These are phyloP conservation scores for Prunella himalayana DNA, from an alignment of 2,113 vertebrate species.

Conservation along the genomic window DNA sequence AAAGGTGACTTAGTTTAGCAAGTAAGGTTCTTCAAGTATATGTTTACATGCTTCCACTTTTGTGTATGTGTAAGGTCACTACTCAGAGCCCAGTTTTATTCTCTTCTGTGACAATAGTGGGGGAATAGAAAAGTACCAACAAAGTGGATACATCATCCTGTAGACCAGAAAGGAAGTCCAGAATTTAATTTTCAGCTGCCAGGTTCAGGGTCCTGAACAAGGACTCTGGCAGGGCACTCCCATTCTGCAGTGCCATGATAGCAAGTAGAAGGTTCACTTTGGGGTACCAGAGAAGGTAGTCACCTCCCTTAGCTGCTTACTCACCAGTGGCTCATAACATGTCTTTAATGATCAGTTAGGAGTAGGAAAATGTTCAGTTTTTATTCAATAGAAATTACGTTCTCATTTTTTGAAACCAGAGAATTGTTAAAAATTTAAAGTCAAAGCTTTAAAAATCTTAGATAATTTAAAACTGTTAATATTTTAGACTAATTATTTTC, in stretches of 20 bases:
- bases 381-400: not conserved
- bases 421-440: not conserved
- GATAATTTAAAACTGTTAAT: not conserved
- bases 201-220: not conserved
- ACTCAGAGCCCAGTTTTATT: not conserved
- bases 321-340: not conserved
- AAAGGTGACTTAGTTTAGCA: not conserved
- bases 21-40: not conserved
- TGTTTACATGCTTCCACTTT: not conserved
- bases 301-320: not conserved
- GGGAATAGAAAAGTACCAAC: not conserved
- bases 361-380: not conserved
- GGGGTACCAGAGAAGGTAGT: not conserved
- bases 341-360: not conserved
- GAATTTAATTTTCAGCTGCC: not conserved
- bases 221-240: not conserved
- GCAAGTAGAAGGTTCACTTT: not conserved
- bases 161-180: not conserved
- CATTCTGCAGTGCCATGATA: not conserved
- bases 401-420: not conserved
- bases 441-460: not conserved
- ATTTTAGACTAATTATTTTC: not conserved
- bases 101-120: not conserved
- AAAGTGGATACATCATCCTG: not conserved
- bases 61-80: not conserved